Base-by-base conservation (phyloP, 2,113 vertebrate genomes). In the Tiliqua scincoides region DNA sequence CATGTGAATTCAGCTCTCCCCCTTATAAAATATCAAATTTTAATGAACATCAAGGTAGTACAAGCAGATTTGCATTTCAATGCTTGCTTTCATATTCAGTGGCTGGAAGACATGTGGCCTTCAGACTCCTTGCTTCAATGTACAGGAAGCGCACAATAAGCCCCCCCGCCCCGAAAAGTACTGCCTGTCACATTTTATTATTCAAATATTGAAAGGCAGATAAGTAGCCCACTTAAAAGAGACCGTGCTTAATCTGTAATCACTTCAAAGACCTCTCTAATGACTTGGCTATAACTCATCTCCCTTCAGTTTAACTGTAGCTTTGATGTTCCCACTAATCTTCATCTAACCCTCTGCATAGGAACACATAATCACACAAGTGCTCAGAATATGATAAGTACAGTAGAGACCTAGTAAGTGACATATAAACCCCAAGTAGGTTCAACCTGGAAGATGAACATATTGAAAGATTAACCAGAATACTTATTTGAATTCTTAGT, bases 201-300 rank as follows among this genome's bases (percentile, higher is more conserved):
- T 85, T 91, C 78, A 87, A 93, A 91, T 94, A 93, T 18, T 91
- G 83, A 95, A 92, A 89, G 32, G 83, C 85, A 88, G 87, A 91
- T 90, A 87, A 92, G 86, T 92, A 89, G 88, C 67, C 74, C 79
- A 85, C 89, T 93, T 92, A 89, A 93, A 89, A 88, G 79, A 91
- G 89, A 92, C 79, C 85, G 81, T 37, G 67, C 30, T 91, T 91
- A 90, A 93, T 90, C 86, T 91, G 84, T 85, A 90, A 93, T 93
- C 91, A 91, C 90, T 94, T 95, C 93, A 94, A 94, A 94, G 88
- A 84, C 80, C 86, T 91, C 84, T 87, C 92, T 91, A 92, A 93
- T 82, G 63, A 89, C 84, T 87, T 81, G 79, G 73, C 20, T 92
- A 88, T 91, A 93, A 90, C 79, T 91, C 92, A 83, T 92, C 84